Base-by-base conservation (phyloP, 2,113 vertebrate species). In the Python bivittatus region DNA sequence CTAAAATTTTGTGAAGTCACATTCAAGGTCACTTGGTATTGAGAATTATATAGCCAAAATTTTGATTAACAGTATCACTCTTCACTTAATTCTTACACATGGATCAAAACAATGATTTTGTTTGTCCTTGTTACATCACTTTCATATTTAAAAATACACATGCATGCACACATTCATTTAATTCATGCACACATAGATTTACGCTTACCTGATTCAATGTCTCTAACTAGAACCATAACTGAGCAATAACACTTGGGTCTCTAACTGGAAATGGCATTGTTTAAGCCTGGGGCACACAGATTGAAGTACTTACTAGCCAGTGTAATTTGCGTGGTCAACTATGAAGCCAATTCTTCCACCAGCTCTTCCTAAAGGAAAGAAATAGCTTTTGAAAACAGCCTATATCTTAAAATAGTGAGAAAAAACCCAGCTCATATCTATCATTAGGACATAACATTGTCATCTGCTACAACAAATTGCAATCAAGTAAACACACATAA, bases 221-320 rank as follows among this genome's bases (percentile, higher is more conserved):
- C 93, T 54, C 93, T 91, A 86, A 94, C 95, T 87, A 90, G 92
- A 96, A 95, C 54, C 91, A 91, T 88, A 96, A 88, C 91, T 92
- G 94, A 97, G 93, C 92, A 91, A 95, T 93, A 96, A 96, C 0
- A 57, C 91, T 96, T 93, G 92, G 95, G 94, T 96, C 92, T 86
- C 83, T 97, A 97, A 96, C 88, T 95, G 92, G 94, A 97, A 96
- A 95, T 96, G 96, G 95, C 95, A 90, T 96, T 96, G 94, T 92
- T 93, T 94, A 95, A 97, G 96, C 96, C 96, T 44, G 93, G 92
- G 96, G 96, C 92, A 42, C n/a, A 94, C 94, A 97, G 96, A 97
- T 97, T 96, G 96, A 97, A 95, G 96, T 92, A 96, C 96, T 96
- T 96, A 94, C 89, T 96, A 96, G 95, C 94, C 96, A 96, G 92